phyloP scores from a whole-genome alignment of 2,888 invertebrate genomes.

The Drosophila mercatorum region DNA sequence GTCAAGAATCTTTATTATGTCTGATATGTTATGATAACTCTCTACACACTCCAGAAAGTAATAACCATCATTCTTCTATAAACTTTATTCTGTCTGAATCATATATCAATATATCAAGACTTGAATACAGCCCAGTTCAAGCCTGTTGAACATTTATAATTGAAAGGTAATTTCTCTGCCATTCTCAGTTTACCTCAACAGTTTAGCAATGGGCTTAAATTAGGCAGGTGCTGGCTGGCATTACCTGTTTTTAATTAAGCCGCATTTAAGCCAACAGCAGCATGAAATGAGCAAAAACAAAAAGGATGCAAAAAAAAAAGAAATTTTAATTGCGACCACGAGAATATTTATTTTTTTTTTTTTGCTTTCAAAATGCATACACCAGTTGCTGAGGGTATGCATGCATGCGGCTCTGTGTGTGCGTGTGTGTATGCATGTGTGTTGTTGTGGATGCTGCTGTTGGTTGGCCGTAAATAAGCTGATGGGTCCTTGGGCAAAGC shows the following conservation, averaged over 20 bases:
- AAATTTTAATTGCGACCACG: slow-evolving; percentile 61
- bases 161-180: neutral
- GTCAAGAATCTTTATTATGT: too few species aligned
- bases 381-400: slow-evolving; percentile 18
- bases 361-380: slow-evolving; percentile 40
- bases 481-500: slow-evolving; percentile 33
- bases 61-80: too few species aligned
- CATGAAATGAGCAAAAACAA: slow-evolving; percentile 14
- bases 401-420: neutral
- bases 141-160: neutral
- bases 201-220: slow-evolving; percentile 1
- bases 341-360: neutral
- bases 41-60: neutral
- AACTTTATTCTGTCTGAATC: neutral
- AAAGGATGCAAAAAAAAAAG: slow-evolving; percentile 5
- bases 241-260: slow-evolving; percentile 68
- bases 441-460: slow-evolving; percentile 21
- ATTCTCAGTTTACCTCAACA: neutral
- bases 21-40: too few species aligned
- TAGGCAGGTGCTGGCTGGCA: neutral
- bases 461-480: slow-evolving; percentile 62
- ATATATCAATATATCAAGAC: too few species aligned
- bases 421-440: neutral
- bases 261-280: slow-evolving; percentile 66
- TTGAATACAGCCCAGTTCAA: neutral